These are phyloP conservation scores for Cyprinodon variegatus DNA, from an alignment of 2,113 vertebrate species.

Conservation along the genomic window DNA sequence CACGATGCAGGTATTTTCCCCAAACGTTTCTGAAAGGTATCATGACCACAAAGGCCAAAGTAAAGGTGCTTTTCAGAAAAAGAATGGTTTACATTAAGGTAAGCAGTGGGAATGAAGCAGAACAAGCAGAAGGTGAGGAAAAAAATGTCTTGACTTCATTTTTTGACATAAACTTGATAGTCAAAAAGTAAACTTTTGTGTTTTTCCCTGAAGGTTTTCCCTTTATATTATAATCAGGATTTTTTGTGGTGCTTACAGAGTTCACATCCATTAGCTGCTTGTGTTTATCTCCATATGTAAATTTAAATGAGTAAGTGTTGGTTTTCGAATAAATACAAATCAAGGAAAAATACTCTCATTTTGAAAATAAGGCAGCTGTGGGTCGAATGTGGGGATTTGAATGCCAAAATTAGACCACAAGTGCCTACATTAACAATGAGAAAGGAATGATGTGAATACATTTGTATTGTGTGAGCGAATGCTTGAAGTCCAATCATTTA, in stretches of 20 bases:
- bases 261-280: slow-evolving; percentile 5
- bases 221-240: slow-evolving; percentile 36
- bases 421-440: slow-evolving; percentile 40
- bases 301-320: slow-evolving; percentile 13
- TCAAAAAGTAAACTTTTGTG: slow-evolving; percentile 5
- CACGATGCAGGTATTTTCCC: slow-evolving; percentile 33
- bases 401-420: slow-evolving; percentile 17
- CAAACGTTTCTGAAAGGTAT: slow-evolving; percentile 37
- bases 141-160: slow-evolving; percentile 44
- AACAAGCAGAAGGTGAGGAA: slow-evolving; percentile 19
- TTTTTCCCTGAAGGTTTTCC: slow-evolving; percentile 26
- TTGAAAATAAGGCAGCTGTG: slow-evolving; percentile 7
- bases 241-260: slow-evolving; percentile 4
- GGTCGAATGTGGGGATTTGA: background rate
- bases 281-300: background rate
- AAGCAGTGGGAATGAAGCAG: slow-evolving; percentile 50
- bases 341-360: slow-evolving; percentile 14
- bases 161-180: slow-evolving; percentile 25
- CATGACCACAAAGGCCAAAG: slow-evolving; percentile 27
- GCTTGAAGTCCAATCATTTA: slow-evolving; percentile 47
- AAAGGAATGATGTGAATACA: slow-evolving; percentile 55
- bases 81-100: slow-evolving; percentile 39
- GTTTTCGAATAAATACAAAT: slow-evolving; percentile 31
- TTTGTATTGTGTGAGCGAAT: slow-evolving; percentile 65
- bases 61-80: slow-evolving; percentile 28